Conservation (phyloP, 2,888 invertebrate species). For the Microplitis manilae region DNA sequence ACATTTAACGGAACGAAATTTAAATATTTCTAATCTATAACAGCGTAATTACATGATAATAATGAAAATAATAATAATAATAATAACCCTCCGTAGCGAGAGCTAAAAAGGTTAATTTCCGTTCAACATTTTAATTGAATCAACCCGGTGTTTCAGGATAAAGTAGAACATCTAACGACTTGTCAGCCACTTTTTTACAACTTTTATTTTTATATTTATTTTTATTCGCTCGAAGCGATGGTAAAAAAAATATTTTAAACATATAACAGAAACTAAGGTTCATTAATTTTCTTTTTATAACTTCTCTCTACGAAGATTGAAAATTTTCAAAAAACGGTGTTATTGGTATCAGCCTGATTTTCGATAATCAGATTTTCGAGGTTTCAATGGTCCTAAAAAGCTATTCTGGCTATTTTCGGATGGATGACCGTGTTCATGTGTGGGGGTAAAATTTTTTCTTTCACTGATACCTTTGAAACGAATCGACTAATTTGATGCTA, state of each 20-base stretch:
- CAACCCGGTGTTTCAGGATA: slow-evolving; percentile 15
- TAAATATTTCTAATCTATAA: background rate
- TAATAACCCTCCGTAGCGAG: background rate
- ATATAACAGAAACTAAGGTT: background rate
- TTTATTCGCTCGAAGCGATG: slow-evolving; percentile 12
- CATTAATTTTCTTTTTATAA: too few species aligned
- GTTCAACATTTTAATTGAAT: slow-evolving; percentile 12
- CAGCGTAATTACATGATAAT: background rate
- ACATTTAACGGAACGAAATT: background rate
- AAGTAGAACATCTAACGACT: slow-evolving; percentile 20
- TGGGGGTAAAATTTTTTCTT: too few species aligned
- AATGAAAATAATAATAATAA: background rate
- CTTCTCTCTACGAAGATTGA: too few species aligned
- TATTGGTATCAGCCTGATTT: too few species aligned
- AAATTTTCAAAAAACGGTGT: too few species aligned
- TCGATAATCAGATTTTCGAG: too few species aligned
- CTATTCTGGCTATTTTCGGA: too few species aligned
- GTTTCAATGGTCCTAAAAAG: too few species aligned
- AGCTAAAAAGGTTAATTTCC: background rate
- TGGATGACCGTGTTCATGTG: too few species aligned
- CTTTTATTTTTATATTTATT: slow-evolving; percentile 8
- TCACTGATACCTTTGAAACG: too few species aligned
- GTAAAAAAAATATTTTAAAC: slow-evolving; percentile 12
- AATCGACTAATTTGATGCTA: too few species aligned
- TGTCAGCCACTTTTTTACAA: slow-evolving; percentile 6